Percentiles rank a stretch among this genome's conserved stretches.
These are phyloP conservation scores for Mystacides longicornis DNA, from an alignment of 2,888 invertebrate genomes.

Conservation along the genomic window DNA sequence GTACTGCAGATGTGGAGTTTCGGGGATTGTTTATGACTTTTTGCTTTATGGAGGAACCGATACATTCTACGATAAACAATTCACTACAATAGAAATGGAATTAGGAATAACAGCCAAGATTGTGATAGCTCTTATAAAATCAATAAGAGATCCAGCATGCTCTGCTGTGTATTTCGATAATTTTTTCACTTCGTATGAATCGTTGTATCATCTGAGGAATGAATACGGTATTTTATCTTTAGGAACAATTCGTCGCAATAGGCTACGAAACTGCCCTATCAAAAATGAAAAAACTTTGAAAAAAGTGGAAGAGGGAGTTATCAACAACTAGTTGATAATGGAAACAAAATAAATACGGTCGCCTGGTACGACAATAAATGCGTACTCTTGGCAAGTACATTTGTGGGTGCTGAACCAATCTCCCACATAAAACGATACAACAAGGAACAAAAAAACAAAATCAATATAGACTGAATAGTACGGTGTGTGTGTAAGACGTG, in stretches of 20 bases:
- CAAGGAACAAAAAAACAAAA: no score
- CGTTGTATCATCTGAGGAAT: neutral
- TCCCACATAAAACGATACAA: no score
- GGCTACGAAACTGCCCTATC: no score
- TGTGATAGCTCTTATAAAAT: neutral
- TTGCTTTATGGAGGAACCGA: slow-evolving; percentile 22
- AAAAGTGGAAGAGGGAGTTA: neutral
- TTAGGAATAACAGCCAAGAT: neutral
- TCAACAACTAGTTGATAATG: neutral
- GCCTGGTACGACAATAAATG: neutral
- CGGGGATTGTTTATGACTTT: slow-evolving; percentile 25
- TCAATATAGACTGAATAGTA: no score
- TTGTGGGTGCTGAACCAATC: no score
- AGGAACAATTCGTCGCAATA: no score
- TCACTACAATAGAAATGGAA: neutral
- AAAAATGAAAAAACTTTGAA: neutral
- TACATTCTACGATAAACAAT: slow-evolving; percentile 16
- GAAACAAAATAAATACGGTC: neutral
- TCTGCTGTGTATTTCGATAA: neutral
- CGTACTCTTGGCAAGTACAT: no score
- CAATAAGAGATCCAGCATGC: neutral
- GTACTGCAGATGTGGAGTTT: slow-evolving; percentile 21
- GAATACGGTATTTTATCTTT: neutral
- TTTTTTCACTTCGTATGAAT: neutral
- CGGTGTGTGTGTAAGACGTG: no score